phyloP scores from a whole-genome alignment of 2,113 vertebrate genomes.

The Piaya cayana region DNA sequence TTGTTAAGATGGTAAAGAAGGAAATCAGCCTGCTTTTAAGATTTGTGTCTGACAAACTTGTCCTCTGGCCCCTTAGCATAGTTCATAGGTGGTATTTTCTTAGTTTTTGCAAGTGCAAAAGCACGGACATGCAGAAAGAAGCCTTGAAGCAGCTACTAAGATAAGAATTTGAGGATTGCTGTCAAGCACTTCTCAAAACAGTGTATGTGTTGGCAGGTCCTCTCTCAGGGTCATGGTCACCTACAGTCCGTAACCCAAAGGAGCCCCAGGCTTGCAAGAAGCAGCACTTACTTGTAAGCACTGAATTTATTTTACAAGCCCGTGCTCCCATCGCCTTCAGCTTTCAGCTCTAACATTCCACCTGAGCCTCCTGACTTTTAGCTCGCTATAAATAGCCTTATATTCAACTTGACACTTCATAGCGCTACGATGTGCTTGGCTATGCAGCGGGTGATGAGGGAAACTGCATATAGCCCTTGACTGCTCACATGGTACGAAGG shows the following conservation, averaged over 20 bases:
- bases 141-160: neutral
- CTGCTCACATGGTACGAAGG: neutral
- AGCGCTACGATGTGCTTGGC: neutral
- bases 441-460: neutral
- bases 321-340: neutral
- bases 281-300: neutral
- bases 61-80: neutral
- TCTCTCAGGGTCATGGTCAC: accelerated
- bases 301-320: neutral
- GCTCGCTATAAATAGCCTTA: neutral
- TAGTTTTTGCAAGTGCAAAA: neutral
- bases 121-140: neutral
- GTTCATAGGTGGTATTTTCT: neutral
- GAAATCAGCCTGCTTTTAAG: neutral
- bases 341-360: neutral
- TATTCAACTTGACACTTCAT: neutral
- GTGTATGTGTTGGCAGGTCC: neutral
- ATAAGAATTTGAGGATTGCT: neutral
- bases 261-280: neutral
- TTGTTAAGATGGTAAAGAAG: neutral
- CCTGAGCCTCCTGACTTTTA: slow-evolving; percentile 2
- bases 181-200: neutral
- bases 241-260: neutral
- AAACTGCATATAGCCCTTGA: neutral
- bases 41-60: neutral